A percentile compares a stretch with the other conserved stretches of the same genome.
Evolutionary conservation across 2,113 vertebrate genomes (phyloP).

Genomic region (Misgurnus mizolepis): DNA sequence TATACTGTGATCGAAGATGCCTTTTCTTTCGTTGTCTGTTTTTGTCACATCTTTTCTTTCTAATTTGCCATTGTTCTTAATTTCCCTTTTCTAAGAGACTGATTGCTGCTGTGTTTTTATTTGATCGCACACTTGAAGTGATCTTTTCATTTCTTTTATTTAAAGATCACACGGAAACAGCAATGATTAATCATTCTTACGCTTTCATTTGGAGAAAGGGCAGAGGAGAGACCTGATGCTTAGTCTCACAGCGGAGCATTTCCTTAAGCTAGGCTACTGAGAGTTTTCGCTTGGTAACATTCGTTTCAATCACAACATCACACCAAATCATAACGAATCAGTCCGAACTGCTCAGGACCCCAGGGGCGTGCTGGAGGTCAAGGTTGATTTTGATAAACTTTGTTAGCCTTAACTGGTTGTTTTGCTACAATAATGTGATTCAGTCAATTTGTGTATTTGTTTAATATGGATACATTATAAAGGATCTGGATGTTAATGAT

Average conservation of each 20-base stretch:
- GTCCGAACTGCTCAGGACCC: slow-evolving; percentile 41
- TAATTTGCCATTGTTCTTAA: slow-evolving; percentile 54
- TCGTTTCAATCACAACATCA: too few relatives aligned
- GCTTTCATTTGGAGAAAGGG: slow-evolving; percentile 71
- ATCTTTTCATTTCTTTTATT: slow-evolving; percentile 76
- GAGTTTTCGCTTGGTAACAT: not conserved
- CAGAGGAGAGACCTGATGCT: slow-evolving; percentile 61
- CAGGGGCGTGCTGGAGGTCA: slow-evolving; percentile 1
- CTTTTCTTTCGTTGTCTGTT: slow-evolving; percentile 39
- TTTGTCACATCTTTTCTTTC: slow-evolving; percentile 14
- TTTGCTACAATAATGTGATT: slow-evolving; percentile 1
- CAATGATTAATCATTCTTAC: slow-evolving; percentile 75
- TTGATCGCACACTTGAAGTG: slow-evolving; percentile 57
- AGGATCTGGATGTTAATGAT: not conserved
- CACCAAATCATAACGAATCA: too few relatives aligned
- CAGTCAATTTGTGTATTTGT: slow-evolving; percentile 7
- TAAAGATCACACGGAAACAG: slow-evolving; percentile 77
- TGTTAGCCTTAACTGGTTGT: not conserved
- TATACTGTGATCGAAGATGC: slow-evolving; percentile 14
- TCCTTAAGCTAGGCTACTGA: slow-evolving; percentile 50
- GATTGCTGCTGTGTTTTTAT: slow-evolving; percentile 56
- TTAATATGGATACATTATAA: slow-evolving; percentile 28
- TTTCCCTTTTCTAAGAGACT: slow-evolving; percentile 40
- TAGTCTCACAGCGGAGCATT: slow-evolving; percentile 65
- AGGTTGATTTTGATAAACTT: not conserved